Base-by-base conservation (phyloP, 2,113 vertebrate species). In the Dryoscopus gambensis region DNA sequence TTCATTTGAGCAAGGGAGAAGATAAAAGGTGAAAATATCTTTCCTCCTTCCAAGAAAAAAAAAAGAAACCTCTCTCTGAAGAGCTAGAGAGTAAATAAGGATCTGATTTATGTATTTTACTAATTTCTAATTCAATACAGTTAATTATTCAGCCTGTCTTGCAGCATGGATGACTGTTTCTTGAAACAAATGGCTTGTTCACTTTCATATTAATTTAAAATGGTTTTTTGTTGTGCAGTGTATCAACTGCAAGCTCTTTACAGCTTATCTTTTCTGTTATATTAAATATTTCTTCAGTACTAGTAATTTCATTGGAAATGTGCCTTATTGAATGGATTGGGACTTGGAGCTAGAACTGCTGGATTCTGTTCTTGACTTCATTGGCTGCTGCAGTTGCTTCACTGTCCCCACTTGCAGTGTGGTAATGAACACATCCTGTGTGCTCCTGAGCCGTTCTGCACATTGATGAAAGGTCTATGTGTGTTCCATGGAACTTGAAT, bases 391-490 rank as follows among this genome's bases (percentile, higher is more conserved):
- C 28, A 9, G 20, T 69, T 44, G 31, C 15, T 71, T 55, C 16
- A 3, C 39, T 71, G 42, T 18, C 10, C 30, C 6, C 12, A 0
- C 60, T 84, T 84, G 77, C 14, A 16, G 31, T 8, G 25, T 31
- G 21, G 35, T 15, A 6, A 14, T 30, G 53, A 57, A 10, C 46
- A 65, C 59, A 11, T 88, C 24, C 8, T 8, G 1, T 10, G 35
- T 35, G 33, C 60, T 76, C 11, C 44, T 83, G 25, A 7, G 44
- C 40, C 2, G 0, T 49, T 65, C 65, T 94, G 40, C 14, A 31
- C 7, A 0, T 5, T 35, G 44, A 5, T 88, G 35, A 10, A 25
- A 62, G 71, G 7, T 63, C 37, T 37, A 0, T 4, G 6, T 39
- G 4, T 50, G 6, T 87, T 90, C 30, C 7, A 6, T 3, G 18